Conservation (phyloP, 2,797 vertebrate species). For the Balearica regulorum region DNA sequence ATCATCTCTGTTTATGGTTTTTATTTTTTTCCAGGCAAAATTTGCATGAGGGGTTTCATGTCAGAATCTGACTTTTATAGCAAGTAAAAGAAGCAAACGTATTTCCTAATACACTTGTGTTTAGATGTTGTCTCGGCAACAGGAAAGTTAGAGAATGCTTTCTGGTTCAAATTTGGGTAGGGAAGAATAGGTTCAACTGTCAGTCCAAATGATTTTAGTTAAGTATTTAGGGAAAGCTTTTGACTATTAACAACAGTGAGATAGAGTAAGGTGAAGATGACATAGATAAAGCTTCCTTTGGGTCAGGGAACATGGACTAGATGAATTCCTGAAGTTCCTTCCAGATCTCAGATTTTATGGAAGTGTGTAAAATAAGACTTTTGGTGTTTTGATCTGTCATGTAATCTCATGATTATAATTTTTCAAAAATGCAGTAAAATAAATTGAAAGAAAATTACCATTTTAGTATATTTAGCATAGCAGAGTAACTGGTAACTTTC, state of each 20-base stretch:
- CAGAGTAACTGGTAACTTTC: neutral
- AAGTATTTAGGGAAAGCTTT: neutral
- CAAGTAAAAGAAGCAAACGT: neutral
- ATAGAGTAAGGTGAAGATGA: neutral
- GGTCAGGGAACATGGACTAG: neutral
- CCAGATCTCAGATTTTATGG: neutral
- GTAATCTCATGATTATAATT: neutral
- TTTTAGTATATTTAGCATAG: neutral
- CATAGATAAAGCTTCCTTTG: neutral
- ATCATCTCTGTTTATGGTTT: neutral
- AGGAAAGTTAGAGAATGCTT: neutral
- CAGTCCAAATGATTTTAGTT: neutral
- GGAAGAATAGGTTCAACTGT: neutral
- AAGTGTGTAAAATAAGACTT: neutral
- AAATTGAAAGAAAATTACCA: neutral
- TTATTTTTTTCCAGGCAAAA: neutral
- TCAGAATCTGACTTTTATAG: neutral
- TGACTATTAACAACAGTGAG: neutral
- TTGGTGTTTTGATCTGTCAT: neutral
- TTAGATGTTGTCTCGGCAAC: neutral
- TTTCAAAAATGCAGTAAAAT: neutral
- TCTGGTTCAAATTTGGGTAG: neutral
- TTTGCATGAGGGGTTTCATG: neutral
- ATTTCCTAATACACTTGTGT: neutral
- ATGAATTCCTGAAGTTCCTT: neutral